Conservation (phyloP, 2,113 vertebrate species). For the Cinclus cinclus region DNA sequence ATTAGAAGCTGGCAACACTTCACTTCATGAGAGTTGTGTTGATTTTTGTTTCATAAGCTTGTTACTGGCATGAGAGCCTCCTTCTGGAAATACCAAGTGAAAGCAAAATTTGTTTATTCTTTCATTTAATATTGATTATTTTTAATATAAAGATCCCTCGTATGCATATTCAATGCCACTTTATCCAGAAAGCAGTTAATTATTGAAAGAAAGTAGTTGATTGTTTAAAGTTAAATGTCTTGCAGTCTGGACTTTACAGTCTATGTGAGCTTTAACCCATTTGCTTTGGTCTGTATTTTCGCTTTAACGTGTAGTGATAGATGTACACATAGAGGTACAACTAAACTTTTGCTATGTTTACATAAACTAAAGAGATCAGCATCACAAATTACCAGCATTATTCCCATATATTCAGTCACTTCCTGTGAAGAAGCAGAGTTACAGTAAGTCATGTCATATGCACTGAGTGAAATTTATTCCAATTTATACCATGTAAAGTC, state of each 20-base stretch:
- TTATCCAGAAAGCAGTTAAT: not conserved
- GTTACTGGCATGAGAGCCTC: not conserved
- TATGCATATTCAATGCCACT: not conserved
- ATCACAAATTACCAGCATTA: not conserved
- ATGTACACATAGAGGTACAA: not conserved
- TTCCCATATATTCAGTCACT: not conserved
- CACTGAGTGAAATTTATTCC: not conserved
- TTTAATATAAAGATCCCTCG: not conserved
- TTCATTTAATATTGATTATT: not conserved
- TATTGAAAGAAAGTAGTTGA: not conserved
- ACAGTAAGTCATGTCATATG: not conserved
- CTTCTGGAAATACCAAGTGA: not conserved
- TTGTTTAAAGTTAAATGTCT: not conserved
- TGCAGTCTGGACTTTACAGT: not conserved
- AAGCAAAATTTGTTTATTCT: not conserved
- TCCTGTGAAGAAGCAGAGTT: not conserved
- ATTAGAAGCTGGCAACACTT: not conserved
- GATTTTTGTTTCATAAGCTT: not conserved
- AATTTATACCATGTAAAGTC: not conserved
- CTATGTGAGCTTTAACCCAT: rapidly evolving
- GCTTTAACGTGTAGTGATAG: not conserved
- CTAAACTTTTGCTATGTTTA: not conserved
- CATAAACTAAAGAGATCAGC: not conserved
- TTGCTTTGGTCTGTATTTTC: not conserved
- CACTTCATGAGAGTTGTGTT: not conserved